These are phyloP conservation scores for Carterocephalus palaemon DNA, from an alignment of 2,888 invertebrate genomes.

Conservation along the genomic window DNA sequence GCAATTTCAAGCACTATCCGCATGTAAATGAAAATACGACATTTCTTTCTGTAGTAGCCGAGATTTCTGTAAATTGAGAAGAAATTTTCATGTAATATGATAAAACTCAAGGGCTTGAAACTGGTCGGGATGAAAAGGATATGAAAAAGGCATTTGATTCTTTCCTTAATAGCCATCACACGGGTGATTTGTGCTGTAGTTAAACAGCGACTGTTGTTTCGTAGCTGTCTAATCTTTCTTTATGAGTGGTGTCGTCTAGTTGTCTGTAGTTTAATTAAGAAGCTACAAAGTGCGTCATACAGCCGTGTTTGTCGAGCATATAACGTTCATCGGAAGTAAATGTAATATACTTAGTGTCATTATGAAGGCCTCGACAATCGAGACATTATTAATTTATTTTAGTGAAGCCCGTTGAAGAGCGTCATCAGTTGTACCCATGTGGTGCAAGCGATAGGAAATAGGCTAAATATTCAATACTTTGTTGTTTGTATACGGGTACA, in stretches of 20 bases:
- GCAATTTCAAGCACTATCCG: not conserved
- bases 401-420: slow-evolving; percentile 26
- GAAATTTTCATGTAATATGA: slow-evolving; percentile 11
- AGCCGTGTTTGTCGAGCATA: too few relatives aligned
- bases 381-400: slow-evolving; percentile 33
- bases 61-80: slow-evolving; percentile 17
- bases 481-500: not conserved
- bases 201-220: too few relatives aligned
- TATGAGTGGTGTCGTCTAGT: too few relatives aligned
- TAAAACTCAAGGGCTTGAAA: slow-evolving; percentile 7
- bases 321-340: not conserved
- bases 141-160: slow-evolving; percentile 2
- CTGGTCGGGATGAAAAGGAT: slow-evolving; percentile 2
- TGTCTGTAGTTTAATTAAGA: not conserved
- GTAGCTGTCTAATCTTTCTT: too few relatives aligned
- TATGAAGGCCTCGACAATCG: slow-evolving; percentile 26
- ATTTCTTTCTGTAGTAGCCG: slow-evolving; percentile 5
- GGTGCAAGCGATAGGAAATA: slow-evolving; percentile 18
- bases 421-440: slow-evolving; percentile 23
- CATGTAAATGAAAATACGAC: slow-evolving; percentile 1
- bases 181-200: too few relatives aligned
- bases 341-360: slow-evolving; percentile 23
- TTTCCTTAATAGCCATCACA: slow-evolving; percentile 13
- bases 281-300: not conserved
- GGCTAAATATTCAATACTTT: not conserved